A percentile compares a stretch with the other conserved stretches of the same genome.
phyloP scores from a whole-genome alignment of 1,140 invertebrate species.

The Andricus grossulariae region DNA sequence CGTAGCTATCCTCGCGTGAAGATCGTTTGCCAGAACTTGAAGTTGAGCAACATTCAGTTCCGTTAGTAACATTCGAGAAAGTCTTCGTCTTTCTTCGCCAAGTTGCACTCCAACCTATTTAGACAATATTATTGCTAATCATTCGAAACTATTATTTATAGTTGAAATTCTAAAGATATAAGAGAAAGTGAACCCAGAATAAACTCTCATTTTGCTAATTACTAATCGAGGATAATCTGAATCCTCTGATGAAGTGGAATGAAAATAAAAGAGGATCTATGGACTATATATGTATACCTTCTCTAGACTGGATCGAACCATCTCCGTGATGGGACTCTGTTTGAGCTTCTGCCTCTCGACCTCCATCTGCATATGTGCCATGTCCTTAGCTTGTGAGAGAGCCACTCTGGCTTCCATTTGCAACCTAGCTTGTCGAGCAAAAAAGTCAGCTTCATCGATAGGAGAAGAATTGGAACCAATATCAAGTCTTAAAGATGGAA shows the following conservation, averaged over 20 bases:
- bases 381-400: slow-evolving; percentile 92
- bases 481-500: slow-evolving; percentile 68
- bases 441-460: slow-evolving; percentile 84
- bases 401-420: slow-evolving; percentile 94
- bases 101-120: slow-evolving; percentile 87
- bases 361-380: slow-evolving; percentile 95
- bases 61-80: slow-evolving; percentile 89
- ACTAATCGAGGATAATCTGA: no score
- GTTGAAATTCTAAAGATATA: no score
- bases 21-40: slow-evolving; percentile 95
- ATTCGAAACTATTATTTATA: slow-evolving; percentile 14
- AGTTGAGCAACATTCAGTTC: slow-evolving; percentile 96
- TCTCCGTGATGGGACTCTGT: slow-evolving; percentile 90
- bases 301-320: slow-evolving; percentile 85
- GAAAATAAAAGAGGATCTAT: no score
- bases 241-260: no score
- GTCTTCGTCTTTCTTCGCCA: slow-evolving; percentile 85
- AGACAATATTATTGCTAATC: slow-evolving; percentile 26
- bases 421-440: slow-evolving; percentile 86
- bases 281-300: slow-evolving; percentile 73
- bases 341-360: slow-evolving; percentile 88
- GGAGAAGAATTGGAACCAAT: slow-evolving; percentile 59
- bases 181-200: no score
- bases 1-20: slow-evolving; percentile 94
- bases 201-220: no score